Conservation (phyloP, 2,888 invertebrate genomes). For the Neoscelio sp. region DNA sequence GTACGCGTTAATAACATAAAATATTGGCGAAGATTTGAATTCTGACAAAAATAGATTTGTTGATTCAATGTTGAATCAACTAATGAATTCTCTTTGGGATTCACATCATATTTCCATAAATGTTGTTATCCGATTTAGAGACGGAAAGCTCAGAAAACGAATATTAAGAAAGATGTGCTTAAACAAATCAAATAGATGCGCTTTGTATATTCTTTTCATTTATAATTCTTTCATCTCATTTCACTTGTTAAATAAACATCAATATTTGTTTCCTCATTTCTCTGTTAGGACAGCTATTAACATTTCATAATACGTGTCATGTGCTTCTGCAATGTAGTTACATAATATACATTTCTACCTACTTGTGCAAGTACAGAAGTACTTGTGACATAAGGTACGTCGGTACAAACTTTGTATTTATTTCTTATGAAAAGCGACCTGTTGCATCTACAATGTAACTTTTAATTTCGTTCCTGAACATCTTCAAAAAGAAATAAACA, state of each 20-base stretch:
- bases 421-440: constrained; percentile 38
- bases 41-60: too few species aligned
- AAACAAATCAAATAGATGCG: too few species aligned
- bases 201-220: constrained; percentile 2
- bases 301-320: constrained; percentile 68
- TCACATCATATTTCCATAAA: too few species aligned
- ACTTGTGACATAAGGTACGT: constrained; percentile 8
- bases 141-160: not conserved
- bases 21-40: too few species aligned
- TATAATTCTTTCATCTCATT: constrained; percentile 23
- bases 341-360: constrained; percentile 63
- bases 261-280: constrained; percentile 60
- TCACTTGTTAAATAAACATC: constrained; percentile 28
- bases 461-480: constrained; percentile 3
- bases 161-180: not conserved
- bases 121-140: not conserved
- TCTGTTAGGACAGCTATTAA: constrained; percentile 46
- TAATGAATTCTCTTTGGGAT: too few species aligned
- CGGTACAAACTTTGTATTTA: constrained; percentile 7
- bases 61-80: too few species aligned
- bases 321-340: constrained; percentile 69
- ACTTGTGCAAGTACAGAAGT: constrained; percentile 13
- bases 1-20: too few species aligned
- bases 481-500: not conserved
- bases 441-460: constrained; percentile 16